A percentile compares a stretch with the other conserved stretches of the same genome.
Evolutionary conservation across 2,888 invertebrate species (phyloP).

Genomic region (Dendrolimus houi): DNA sequence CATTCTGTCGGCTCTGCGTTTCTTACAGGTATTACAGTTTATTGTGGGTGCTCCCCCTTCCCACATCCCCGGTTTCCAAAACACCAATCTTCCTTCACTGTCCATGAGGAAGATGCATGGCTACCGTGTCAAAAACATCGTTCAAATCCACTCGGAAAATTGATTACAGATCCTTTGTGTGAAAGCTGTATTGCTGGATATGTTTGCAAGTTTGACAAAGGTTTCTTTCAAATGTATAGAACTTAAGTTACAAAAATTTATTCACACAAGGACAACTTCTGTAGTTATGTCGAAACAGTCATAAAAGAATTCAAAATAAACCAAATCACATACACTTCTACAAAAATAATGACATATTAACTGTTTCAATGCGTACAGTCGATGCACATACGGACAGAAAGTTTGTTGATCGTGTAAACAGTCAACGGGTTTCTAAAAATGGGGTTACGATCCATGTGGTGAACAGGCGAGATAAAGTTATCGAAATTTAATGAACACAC

Average conservation of each 20-base stretch:
- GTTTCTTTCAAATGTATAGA: too few relatives aligned
- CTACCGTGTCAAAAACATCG: constrained; percentile 17
- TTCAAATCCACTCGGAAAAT: constrained; percentile 2
- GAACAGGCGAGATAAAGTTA: constrained; percentile 24
- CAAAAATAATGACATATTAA: constrained; percentile 1
- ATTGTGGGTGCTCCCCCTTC: constrained; percentile 62
- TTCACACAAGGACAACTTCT: too few relatives aligned
- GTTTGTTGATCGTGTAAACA: constrained; percentile 39
- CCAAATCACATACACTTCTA: neutral
- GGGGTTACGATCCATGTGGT: constrained; percentile 38
- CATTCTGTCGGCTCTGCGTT: constrained; percentile 64
- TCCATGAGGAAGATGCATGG: constrained; percentile 47
- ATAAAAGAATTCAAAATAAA: too few relatives aligned
- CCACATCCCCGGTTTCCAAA: constrained; percentile 68
- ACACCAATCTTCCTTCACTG: constrained; percentile 61
- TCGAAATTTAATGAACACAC: constrained; percentile 9
- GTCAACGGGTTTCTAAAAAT: constrained; percentile 27
- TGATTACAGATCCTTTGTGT: too few relatives aligned
- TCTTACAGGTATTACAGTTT: constrained; percentile 63
- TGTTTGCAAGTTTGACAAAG: too few relatives aligned
- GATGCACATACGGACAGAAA: constrained; percentile 27
- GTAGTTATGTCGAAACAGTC: too few relatives aligned
- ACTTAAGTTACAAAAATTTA: too few relatives aligned
- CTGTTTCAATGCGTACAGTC: constrained; percentile 20
- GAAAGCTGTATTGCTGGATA: too few relatives aligned